Evolutionary conservation across 2,113 vertebrate genomes (phyloP).

Genomic region (Micronisus gabar): DNA sequence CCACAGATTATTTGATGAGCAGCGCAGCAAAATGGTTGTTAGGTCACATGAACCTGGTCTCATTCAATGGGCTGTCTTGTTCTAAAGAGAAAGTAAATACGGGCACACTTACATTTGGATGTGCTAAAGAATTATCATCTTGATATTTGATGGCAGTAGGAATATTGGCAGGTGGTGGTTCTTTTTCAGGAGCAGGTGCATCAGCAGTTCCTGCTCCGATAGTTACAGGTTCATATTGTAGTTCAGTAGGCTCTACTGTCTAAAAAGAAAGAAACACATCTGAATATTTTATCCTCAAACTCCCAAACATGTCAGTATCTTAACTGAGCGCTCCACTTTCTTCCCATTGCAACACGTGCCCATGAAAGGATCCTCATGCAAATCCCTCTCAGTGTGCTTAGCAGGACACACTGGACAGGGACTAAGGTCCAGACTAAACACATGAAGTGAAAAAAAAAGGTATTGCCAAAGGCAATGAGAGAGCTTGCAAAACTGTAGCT

Average conservation of each 20-base stretch:
- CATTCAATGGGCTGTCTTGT: too few species aligned
- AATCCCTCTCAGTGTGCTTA: not conserved
- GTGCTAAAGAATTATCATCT: slow-evolving; percentile 87
- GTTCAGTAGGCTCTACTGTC: slow-evolving; percentile 56
- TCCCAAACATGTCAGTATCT: accelerated
- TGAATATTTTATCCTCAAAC: not conserved
- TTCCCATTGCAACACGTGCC: not conserved
- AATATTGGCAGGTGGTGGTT: slow-evolving; percentile 70
- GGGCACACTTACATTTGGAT: slow-evolving; percentile 84
- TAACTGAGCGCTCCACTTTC: not conserved
- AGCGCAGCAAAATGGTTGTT: not conserved
- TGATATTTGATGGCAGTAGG: slow-evolving; percentile 90
- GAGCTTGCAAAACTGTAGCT: not conserved
- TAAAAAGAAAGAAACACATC: not conserved
- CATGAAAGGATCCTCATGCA: not conserved
- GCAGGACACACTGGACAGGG: not conserved
- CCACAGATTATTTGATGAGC: not conserved
- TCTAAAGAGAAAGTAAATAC: not conserved
- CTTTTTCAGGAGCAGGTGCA: slow-evolving; percentile 58
- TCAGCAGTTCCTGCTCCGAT: slow-evolving; percentile 43
- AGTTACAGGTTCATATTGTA: slow-evolving; percentile 44
- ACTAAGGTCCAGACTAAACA: not conserved
- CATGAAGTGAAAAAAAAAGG: not conserved
- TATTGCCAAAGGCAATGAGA: not conserved
- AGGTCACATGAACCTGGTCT: not conserved